Conservation (phyloP, 2,797 vertebrate genomes). For the Taeniopygia guttata region DNA sequence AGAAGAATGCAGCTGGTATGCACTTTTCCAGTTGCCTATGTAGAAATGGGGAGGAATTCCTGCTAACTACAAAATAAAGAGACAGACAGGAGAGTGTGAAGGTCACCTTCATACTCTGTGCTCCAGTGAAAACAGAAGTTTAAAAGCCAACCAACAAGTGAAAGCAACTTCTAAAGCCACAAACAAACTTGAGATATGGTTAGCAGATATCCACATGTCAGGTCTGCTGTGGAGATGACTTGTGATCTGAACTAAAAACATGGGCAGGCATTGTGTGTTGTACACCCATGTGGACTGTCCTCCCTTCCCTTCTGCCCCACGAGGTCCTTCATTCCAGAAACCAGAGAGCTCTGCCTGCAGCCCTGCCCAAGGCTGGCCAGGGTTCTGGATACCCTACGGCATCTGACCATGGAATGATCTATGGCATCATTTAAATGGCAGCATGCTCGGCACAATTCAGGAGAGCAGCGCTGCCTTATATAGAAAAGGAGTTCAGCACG, state of each 20-base stretch:
- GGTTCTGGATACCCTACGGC: background rate
- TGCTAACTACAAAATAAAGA: background rate
- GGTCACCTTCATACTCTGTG: rapidly evolving
- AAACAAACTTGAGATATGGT: background rate
- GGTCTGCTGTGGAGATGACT: background rate
- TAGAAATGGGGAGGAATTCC: background rate
- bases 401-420: background rate
- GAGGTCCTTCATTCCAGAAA: background rate
- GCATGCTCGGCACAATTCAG: background rate
- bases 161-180: background rate
- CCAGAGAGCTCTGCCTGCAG: background rate
- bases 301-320: background rate
- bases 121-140: background rate
- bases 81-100: background rate
- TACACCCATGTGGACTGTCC: rapidly evolving
- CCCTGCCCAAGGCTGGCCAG: background rate
- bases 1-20: background rate
- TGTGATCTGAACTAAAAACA: background rate
- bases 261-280: background rate
- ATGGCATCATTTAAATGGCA: background rate
- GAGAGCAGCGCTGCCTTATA: background rate
- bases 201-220: background rate
- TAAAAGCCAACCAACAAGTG: background rate
- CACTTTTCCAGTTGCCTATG: background rate
- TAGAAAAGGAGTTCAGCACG: background rate